Base-by-base conservation (phyloP, 2,113 vertebrate species). In the Pygoscelis antarcticus region DNA sequence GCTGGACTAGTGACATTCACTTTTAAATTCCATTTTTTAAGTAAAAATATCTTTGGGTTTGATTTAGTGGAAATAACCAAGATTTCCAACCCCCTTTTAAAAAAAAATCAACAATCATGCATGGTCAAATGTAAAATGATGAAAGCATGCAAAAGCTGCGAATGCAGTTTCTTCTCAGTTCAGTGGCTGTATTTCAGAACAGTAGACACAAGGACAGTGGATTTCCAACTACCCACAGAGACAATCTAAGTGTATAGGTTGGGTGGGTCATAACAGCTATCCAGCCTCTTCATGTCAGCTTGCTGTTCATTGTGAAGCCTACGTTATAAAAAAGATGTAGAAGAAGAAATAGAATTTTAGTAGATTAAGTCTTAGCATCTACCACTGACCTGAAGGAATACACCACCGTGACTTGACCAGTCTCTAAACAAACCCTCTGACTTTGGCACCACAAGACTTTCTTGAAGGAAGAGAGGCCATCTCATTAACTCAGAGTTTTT, bases 401-500 rank as follows among this genome's bases (percentile, higher is more conserved):
- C 8, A 49, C 23, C 10, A 57, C 18, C 34, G 32, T 8, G n/a
- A 25, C 27, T 90, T 54, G 22, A 49, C 23, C 5, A 86, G 9
- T 38, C 4, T 77, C 47, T 65, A 70, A 49, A 75, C 4, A 38
- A 93, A 95, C 84, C 17, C 61, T 85, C 18, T 87, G 47, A 32
- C 16, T 81, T 66, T 27, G 49, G 47, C 18, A 64, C 23, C 10
- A 17, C 18, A 51, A 83, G 60, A 44, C 25, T 93, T 85, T 87
- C 58, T 21, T n/a, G 78, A 80, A 91, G 80, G 40, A 89, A 83
- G 62, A 62, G 76, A 49, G 26, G 26, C 52, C 44, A 40, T 47
- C 87, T 91, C 82, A 86, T 90, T 90, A 93, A 75, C 52, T 85
- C 52, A n/a, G 83, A 83, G 23, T 47, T 77, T 93, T 86, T 42